Evolutionary conservation across 2,888 invertebrate genomes (phyloP), one percentile per base, ranked within the genome.

Genomic region (Branchellion lobata): DNA sequence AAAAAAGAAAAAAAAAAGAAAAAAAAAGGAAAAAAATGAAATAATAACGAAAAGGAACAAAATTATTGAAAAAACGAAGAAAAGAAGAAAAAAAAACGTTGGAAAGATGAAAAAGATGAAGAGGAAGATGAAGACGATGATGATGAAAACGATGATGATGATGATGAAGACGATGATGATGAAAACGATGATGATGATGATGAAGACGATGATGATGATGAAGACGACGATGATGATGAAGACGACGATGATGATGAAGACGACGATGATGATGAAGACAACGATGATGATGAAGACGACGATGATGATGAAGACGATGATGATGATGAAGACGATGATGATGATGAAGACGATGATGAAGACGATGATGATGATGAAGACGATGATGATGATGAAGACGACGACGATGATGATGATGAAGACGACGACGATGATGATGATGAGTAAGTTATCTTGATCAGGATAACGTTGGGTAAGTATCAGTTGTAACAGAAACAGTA

Each of bases 391-490:
- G 47, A 47, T 47, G 47, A 18, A 14, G 47, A 47, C 18, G 47
- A 18, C 8, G 47, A 47, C 18, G 47, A 47, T 8, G 18, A 47
- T 8, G 47, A 47, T 47, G 47, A 47, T 47, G 47, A 18, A 14
- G 47, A 47, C 18, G 65, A 65, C n/a, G 65, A 65, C n/a, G 65
- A 65, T 65, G 65, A n/a, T 65, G 65, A 65, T 65, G 65, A 65
- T 8, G 65, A 65, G 8, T 8, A 65, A 14, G 65, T n/a, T n/a
- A n/a, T n/a, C n/a, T n/a, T n/a, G n/a, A n/a, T 18, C 18, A 51
- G 14, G 53, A 51, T 18, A 18, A n/a, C n/a, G n/a, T n/a, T n/a
- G n/a, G n/a, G n/a, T n/a, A n/a, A n/a, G n/a, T n/a, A n/a, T n/a
- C n/a, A n/a, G n/a, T n/a, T n/a, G n/a, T n/a, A n/a, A n/a, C n/a